Conservation (phyloP, 2,113 vertebrate genomes). For the Larimichthys polyactis region DNA sequence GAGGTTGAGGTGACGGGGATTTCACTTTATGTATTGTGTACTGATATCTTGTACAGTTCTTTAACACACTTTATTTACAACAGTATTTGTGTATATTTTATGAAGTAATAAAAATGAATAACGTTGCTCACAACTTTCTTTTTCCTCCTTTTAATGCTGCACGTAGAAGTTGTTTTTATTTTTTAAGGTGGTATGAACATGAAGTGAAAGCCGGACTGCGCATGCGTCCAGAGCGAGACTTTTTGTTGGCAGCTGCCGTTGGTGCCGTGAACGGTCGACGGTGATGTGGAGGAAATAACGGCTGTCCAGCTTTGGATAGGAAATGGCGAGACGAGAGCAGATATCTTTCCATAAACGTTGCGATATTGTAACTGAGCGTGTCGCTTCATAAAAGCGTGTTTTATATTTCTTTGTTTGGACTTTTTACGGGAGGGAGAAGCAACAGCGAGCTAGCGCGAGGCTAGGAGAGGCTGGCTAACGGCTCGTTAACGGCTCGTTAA, state of each 20-base stretch:
- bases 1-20: slow-evolving; percentile 51
- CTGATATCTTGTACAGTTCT: slow-evolving; percentile 88
- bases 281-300: slow-evolving; percentile 66
- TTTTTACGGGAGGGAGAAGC: background rate
- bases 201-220: background rate
- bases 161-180: no score
- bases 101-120: slow-evolving; percentile 86
- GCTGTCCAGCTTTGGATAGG: background rate
- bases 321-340: background rate
- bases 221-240: slow-evolving; percentile 18
- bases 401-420: background rate
- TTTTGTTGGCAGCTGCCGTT: slow-evolving; percentile 19
- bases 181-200: background rate
- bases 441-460: slow-evolving; percentile 20
- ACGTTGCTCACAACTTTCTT: slow-evolving; percentile 58
- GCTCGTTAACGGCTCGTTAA: slow-evolving; percentile 5
- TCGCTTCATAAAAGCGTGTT: background rate
- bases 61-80: slow-evolving; percentile 89
- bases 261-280: background rate
- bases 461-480: slow-evolving; percentile 40
- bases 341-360: background rate
- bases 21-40: slow-evolving; percentile 85
- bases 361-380: background rate
- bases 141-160: background rate
- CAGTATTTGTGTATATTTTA: slow-evolving; percentile 91